phyloP scores from a whole-genome alignment of 2,113 vertebrate species.

The Ochotona princeps region DNA sequence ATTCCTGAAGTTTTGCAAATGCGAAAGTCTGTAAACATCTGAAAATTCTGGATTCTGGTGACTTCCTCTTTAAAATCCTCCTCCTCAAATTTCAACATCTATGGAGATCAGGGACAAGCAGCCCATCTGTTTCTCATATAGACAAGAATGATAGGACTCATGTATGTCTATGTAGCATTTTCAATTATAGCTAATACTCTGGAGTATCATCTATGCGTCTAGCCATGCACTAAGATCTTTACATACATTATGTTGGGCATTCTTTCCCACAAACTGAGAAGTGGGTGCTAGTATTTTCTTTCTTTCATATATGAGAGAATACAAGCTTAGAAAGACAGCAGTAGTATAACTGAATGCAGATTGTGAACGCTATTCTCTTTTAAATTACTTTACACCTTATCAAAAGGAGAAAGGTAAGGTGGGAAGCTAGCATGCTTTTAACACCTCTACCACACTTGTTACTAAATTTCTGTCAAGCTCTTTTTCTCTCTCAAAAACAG shows the following conservation, averaged over 20 bases:
- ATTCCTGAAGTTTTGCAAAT: constrained; percentile 33
- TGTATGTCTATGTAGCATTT: background rate
- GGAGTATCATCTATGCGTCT: background rate
- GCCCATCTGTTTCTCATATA: background rate
- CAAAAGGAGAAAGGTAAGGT: background rate
- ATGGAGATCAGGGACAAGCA: background rate
- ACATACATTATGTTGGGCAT: background rate
- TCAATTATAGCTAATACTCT: background rate
- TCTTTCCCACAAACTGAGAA: background rate
- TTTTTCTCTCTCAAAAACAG: background rate
- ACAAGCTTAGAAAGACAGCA: background rate
- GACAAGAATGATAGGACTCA: background rate
- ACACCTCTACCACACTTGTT: background rate
- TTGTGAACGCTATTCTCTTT: background rate
- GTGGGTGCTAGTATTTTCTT: background rate
- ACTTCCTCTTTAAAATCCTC: background rate
- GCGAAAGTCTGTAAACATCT: constrained; percentile 17
- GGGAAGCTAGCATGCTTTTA: background rate
- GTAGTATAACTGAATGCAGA: background rate
- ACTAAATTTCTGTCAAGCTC: background rate
- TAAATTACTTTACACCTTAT: background rate
- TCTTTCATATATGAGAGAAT: background rate
- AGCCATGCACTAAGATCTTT: background rate
- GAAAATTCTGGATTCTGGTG: background rate
- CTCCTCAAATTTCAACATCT: background rate